These are phyloP conservation scores for Suillia variegata DNA, from an alignment of 2,888 invertebrate genomes.

Conservation along the genomic window DNA sequence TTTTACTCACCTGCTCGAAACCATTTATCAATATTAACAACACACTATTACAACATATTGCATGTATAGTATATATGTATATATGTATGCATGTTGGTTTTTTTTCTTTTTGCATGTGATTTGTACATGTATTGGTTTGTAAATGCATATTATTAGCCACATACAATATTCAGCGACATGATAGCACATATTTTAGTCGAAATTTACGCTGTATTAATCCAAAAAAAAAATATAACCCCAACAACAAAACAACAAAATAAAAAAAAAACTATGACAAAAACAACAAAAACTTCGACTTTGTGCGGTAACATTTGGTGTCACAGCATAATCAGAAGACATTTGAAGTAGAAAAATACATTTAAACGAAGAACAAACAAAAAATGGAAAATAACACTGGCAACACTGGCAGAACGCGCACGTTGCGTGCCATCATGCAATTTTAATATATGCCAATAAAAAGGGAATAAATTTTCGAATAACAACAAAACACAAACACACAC, in stretches of 20 bases:
- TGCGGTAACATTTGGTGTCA: background rate
- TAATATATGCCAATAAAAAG: slow-evolving; percentile 38
- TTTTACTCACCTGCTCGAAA: slow-evolving; percentile 46
- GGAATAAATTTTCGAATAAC: slow-evolving; percentile 5
- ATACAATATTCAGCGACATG: slow-evolving; percentile 48
- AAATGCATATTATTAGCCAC: slow-evolving; percentile 52
- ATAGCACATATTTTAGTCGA: slow-evolving; percentile 46
- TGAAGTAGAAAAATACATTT: too few relatives aligned
- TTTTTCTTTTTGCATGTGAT: slow-evolving; percentile 32
- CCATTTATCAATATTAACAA: background rate
- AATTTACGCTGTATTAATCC: background rate
- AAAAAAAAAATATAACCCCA: background rate
- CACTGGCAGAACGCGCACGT: slow-evolving; percentile 18
- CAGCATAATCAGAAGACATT: slow-evolving; percentile 1
- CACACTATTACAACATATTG: background rate
- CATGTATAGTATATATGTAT: background rate
- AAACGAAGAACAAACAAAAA: background rate
- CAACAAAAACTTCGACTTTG: background rate
- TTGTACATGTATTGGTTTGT: slow-evolving; percentile 25
- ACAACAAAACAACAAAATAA: background rate
- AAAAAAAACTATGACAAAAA: background rate
- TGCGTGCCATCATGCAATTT: slow-evolving; percentile 62
- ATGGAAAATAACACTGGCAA: background rate
- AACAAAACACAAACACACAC: background rate
- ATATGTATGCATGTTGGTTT: background rate